Evolutionary conservation across 2,888 invertebrate genomes (phyloP).

Genomic region (Nipponacmea schrenckii): DNA sequence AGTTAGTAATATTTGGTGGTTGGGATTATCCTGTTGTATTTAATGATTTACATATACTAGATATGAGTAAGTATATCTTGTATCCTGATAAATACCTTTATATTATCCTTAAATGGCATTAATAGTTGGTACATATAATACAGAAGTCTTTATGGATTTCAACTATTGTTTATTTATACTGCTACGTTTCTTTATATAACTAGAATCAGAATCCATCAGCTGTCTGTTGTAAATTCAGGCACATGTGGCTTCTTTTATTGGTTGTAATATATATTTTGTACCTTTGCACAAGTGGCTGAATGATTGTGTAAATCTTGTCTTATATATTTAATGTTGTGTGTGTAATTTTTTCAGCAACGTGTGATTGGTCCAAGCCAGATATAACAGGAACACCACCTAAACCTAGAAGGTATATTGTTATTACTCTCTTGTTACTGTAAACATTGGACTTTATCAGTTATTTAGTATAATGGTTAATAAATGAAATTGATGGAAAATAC

Average conservation of each 20-base stretch:
- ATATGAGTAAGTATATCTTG: conserved; percentile 55
- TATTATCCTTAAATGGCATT: background rate
- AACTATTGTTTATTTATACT: too few species aligned
- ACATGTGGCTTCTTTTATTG: too few species aligned
- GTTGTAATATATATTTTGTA: background rate
- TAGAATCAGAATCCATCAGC: too few species aligned
- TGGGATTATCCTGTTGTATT: conserved; percentile 65
- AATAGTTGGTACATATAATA: background rate
- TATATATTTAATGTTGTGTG: too few species aligned
- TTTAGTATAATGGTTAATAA: too few species aligned
- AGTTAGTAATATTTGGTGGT: conserved; percentile 66
- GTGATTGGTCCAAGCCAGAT: conserved; percentile 62
- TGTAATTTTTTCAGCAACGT: conserved; percentile 46
- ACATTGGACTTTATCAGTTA: too few species aligned
- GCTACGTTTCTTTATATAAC: too few species aligned
- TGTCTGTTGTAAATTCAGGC: too few species aligned
- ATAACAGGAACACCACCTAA: conserved; percentile 59
- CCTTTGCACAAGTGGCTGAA: background rate
- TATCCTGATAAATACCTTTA: background rate
- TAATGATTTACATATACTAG: conserved; percentile 63
- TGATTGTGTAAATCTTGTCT: too few species aligned
- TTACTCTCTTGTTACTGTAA: too few species aligned
- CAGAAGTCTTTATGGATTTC: too few species aligned
- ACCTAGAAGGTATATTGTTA: conserved; percentile 57
- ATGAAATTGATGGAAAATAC: too few species aligned